These are phyloP conservation scores for Etheostoma nigrum DNA, from an alignment of 2,797 vertebrate species.

Conservation along the genomic window DNA sequence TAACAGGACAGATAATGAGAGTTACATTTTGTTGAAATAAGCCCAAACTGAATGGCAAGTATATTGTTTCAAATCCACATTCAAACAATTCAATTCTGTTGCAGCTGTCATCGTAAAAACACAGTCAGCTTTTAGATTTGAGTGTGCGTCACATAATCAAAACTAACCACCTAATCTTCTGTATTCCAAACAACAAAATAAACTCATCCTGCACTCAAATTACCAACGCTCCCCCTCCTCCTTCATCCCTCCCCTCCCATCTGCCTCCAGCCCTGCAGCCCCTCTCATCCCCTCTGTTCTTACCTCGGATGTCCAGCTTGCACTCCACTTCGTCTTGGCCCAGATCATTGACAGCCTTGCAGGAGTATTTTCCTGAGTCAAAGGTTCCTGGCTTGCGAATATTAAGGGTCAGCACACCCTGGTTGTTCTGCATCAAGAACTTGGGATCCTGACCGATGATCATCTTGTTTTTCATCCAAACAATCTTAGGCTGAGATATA, in stretches of 20 bases:
- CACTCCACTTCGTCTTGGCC: slow-evolving; percentile 94
- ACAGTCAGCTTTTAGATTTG: neutral
- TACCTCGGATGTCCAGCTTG: slow-evolving; percentile 90
- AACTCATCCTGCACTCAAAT: neutral
- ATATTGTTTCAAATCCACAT: neutral
- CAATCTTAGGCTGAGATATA: slow-evolving; percentile 89
- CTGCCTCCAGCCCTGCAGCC: neutral
- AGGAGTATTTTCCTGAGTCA: slow-evolving; percentile 91
- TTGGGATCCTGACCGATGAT: slow-evolving; percentile 92
- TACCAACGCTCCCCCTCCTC: neutral
- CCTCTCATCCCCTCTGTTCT: slow-evolving; percentile 27
- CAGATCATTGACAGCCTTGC: slow-evolving; percentile 90
- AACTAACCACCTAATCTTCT: neutral
- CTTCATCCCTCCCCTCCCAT: neutral
- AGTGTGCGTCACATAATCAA: neutral
- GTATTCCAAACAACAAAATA: neutral
- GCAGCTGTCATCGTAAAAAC: slow-evolving; percentile 1
- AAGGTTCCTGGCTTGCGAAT: slow-evolving; percentile 93
- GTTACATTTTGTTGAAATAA: slow-evolving; percentile 22
- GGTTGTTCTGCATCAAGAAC: slow-evolving; percentile 94
- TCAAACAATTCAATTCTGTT: neutral
- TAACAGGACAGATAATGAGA: slow-evolving; percentile 29
- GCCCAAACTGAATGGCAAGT: neutral
- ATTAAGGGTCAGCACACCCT: slow-evolving; percentile 96
- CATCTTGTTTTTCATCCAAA: slow-evolving; percentile 97